Evolutionary conservation across 1,140 invertebrate genomes (phyloP).

Genomic region (Chelonus insularis): DNA sequence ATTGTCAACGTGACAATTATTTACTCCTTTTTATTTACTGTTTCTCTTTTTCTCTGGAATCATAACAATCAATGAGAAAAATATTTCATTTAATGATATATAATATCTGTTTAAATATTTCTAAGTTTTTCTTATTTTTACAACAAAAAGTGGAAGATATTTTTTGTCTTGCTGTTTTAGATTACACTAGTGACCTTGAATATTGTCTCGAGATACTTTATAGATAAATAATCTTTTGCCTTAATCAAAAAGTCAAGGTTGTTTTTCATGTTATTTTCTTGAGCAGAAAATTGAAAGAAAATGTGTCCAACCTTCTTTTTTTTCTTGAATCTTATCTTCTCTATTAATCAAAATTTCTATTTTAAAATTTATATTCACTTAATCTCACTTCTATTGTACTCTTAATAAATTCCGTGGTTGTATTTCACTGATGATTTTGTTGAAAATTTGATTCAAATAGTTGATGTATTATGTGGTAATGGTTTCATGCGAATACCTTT

Average conservation of each 20-base stretch:
- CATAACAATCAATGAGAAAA: too few species aligned
- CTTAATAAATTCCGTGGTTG: too few species aligned
- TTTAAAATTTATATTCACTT: not conserved
- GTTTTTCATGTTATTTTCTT: not conserved
- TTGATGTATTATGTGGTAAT: too few species aligned
- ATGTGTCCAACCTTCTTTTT: not conserved
- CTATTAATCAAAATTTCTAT: not conserved
- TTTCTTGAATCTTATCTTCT: not conserved
- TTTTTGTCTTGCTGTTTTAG: not conserved
- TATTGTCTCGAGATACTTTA: constrained; percentile 4
- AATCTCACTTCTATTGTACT: too few species aligned
- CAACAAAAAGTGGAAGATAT: not conserved
- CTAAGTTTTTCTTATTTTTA: not conserved
- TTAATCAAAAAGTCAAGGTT: not conserved
- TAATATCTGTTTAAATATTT: not conserved
- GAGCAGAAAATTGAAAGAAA: not conserved
- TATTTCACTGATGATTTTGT: too few species aligned
- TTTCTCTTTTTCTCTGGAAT: too few species aligned
- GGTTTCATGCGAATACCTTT: not conserved
- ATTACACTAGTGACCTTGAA: constrained; percentile 12
- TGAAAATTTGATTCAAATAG: too few species aligned
- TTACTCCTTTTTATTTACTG: too few species aligned
- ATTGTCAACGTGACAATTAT: too few species aligned
- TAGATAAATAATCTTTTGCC: not conserved
- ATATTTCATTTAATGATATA: too few species aligned